Base-by-base conservation (phyloP, 2,113 vertebrate species). In the Arizona elegans region DNA sequence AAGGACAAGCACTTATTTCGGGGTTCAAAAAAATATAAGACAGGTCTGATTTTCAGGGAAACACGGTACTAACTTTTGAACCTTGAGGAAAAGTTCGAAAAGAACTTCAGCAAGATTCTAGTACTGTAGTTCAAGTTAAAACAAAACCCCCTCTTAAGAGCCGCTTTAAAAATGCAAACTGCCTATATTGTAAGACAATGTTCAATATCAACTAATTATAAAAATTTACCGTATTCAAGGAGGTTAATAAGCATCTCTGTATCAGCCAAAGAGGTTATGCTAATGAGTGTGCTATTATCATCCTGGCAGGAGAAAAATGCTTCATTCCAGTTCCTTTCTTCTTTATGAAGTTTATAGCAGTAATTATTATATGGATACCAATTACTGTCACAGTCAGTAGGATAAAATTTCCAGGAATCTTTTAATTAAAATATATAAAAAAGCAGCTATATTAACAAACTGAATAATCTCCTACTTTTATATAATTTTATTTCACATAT, bases 391-490 rank as follows among this genome's bases (percentile, higher is more conserved):
- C 99, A 99, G 89, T 95, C 95, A 0, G 98, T 99, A 58, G 95
- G 93, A 85, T 98, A 95, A 81, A 99, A 98, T 95, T 98, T 98
- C 99, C 99, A 99, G 13, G 96, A 96, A 93, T 98, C 98, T 98
- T 97, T 90, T 94, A 96, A 96, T 95, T 94, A 94, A 93, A 96
- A 91, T 26, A n/a, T 59, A 88, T 29, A 33, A 56, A 62, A 94
- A 90, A 38, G 95, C 11, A 3, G 8, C 10, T 1, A 89, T 38
- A 90, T 95, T 94, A 94, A 70, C 19, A 0, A 95, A 58, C n/a
- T 86, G 15, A 94, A 91, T 85, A 47, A 15, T 91, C 33, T 26
- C 47, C 91, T 92, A 23, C 13, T 92, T 65, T 56, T 54, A n/a
- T 11, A 58, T 85, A 23, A 75, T 87, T 47, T 23, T 70, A 95